Evolutionary conservation across 2,797 vertebrate genomes (phyloP).

Genomic region (Fratercula arctica): DNA sequence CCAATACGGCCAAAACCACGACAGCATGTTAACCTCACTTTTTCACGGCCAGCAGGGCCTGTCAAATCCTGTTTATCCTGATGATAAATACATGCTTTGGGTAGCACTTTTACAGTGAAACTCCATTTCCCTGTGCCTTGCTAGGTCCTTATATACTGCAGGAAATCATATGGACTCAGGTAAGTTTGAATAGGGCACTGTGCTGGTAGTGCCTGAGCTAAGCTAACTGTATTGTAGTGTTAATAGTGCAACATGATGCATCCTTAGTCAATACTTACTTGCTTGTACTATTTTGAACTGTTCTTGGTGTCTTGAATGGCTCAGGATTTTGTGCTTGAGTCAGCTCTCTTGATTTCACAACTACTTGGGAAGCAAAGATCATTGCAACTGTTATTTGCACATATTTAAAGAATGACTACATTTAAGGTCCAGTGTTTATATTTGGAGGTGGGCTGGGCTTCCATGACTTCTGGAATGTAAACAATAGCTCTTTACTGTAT

Average conservation of each 20-base stretch:
- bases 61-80: not conserved
- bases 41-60: not conserved
- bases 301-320: not conserved
- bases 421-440: not conserved
- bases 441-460: not conserved
- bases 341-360: not conserved
- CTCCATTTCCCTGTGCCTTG: not conserved
- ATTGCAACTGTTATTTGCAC: not conserved
- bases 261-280: not conserved
- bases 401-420: not conserved
- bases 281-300: not conserved
- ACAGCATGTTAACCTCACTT: not conserved
- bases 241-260: not conserved
- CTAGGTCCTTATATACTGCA: not conserved
- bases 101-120: not conserved
- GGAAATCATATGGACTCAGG: not conserved
- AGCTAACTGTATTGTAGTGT: not conserved
- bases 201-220: not conserved
- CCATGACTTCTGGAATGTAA: not conserved
- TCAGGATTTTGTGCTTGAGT: not conserved
- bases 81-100: not conserved
- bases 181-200: not conserved
- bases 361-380: not conserved
- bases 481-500: not conserved
- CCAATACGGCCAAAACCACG: too few relatives aligned